Base-by-base conservation (phyloP, 2,888 invertebrate genomes). In the Coronaproctus castanopsis region DNA sequence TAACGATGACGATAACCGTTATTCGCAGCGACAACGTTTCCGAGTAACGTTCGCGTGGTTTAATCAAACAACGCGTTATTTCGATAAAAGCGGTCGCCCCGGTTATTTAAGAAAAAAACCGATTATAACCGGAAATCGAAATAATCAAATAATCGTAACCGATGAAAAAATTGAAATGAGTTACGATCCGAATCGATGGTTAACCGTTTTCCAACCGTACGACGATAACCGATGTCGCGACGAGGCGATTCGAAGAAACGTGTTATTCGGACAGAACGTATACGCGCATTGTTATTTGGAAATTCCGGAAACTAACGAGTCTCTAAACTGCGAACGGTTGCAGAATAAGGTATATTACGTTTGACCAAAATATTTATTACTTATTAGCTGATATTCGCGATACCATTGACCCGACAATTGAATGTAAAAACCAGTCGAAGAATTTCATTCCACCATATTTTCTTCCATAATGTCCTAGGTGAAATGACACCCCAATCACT, bases 61-160 rank as follows among this genome's bases (percentile, higher is more conserved):
- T 0, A 54, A 54, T 52, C 60, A 60, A 36, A 22, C 65, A 20
- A 61, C 55, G 22, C 59, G 63, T 48, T 69, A 71, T 52, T 36
- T 36, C 14, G 65, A 66, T 57, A 68, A 74, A 19, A 87, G 87
- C 72, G 88, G 88, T 2, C 83, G 81, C 70, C 86, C 86, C 1
- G 88, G 88, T 2, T 89, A 89, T 67, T 68, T 79, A 3, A 65
- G 73, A 2, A 81, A 81, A 5, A 77, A 79, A 65, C 85, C 85
- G 0, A 71, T 88, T 36, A 69, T 78, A 62, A 72, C 76, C 57
- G 79, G 78, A 18, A 68, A 63, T 21, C 68, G 70, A 62, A 19
- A 24, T 1, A 36, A 36, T 36, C 36, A 36, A 14, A 36, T 36
- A 8, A 14, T 36, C 5, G n/a, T n/a, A n/a, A 56, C 59, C 61